Conservation (phyloP, 1,140 invertebrate species). For the Trissolcus basalis region DNA sequence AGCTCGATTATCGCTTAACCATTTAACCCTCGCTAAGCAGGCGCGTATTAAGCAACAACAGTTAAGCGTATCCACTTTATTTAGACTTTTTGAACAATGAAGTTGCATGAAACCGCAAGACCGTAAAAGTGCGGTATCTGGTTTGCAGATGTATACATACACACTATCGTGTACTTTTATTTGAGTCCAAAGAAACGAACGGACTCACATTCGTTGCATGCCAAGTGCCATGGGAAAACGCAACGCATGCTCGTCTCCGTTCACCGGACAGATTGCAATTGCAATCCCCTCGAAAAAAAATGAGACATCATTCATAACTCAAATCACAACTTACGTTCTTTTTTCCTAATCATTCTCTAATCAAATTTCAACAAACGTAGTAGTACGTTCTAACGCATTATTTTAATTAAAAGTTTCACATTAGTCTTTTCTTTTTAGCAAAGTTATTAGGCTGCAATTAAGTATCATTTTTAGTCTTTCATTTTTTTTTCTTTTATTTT, state of each 20-base stretch:
- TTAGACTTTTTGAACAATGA: slow-evolving; percentile 37
- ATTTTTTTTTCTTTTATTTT: too few species aligned
- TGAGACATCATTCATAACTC: slow-evolving; percentile 29
- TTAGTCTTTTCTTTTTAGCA: too few species aligned
- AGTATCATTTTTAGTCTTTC: too few species aligned
- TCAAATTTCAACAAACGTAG: too few species aligned
- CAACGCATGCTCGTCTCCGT: slow-evolving; percentile 46
- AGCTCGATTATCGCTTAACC: slow-evolving; percentile 15
- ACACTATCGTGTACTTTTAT: slow-evolving; percentile 30
- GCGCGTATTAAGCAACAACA: slow-evolving; percentile 23
- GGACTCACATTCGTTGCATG: slow-evolving; percentile 49
- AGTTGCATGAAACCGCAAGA: slow-evolving; percentile 26
- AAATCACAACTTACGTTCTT: slow-evolving; percentile 4
- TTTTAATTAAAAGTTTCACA: too few species aligned
- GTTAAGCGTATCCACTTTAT: slow-evolving; percentile 35
- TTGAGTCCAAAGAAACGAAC: slow-evolving; percentile 37
- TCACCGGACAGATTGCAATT: slow-evolving; percentile 51
- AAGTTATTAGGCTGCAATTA: too few species aligned
- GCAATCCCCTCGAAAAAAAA: slow-evolving; percentile 52
- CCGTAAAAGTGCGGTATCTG: slow-evolving; percentile 39
- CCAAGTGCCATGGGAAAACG: slow-evolving; percentile 62
- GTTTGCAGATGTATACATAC: slow-evolving; percentile 34
- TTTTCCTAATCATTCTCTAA: neutral
- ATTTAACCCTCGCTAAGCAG: slow-evolving; percentile 4
- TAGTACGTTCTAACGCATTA: too few species aligned